These are phyloP conservation scores for Dromius quadrimaculatus DNA, from an alignment of 2,888 invertebrate genomes.

Conservation along the genomic window DNA sequence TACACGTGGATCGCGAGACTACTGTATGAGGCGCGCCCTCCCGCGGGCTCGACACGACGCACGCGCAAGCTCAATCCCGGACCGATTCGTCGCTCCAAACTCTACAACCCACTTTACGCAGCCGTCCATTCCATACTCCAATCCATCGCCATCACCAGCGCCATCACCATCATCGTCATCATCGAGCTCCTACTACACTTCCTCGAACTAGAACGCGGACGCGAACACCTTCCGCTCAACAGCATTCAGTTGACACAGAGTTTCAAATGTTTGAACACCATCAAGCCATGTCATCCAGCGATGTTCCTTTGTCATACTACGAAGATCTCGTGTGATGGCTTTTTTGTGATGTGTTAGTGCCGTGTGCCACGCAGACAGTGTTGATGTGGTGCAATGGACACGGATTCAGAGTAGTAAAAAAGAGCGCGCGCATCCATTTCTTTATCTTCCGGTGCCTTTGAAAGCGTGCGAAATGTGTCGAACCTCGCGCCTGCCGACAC, in stretches of 20 bases:
- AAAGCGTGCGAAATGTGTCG: conserved; percentile 54
- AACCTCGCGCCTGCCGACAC: conserved; percentile 20
- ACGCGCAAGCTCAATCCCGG: conserved; percentile 64
- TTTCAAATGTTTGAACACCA: not conserved
- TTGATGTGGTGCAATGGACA: not conserved
- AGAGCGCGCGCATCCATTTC: conserved; percentile 49
- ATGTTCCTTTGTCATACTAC: not conserved
- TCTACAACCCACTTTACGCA: conserved; percentile 52
- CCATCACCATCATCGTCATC: conserved; percentile 17
- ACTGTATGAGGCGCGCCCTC: conserved; percentile 77
- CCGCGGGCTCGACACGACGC: conserved; percentile 58
- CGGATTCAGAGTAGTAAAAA: conserved; percentile 12
- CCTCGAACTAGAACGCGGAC: conserved; percentile 1
- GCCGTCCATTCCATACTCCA: conserved; percentile 49
- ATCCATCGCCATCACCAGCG: conserved; percentile 21
- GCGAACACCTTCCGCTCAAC: not conserved
- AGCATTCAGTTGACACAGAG: not conserved
- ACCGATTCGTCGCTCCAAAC: conserved; percentile 26
- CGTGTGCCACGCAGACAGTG: no score
- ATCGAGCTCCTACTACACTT: conserved; percentile 16
- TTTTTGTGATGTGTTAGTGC: no score
- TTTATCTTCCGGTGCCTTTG: conserved; percentile 67
- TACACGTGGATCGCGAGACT: conserved; percentile 93
- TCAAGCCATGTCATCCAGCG: not conserved
- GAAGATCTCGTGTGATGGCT: conserved; percentile 7